Base-by-base conservation (phyloP, 2,888 invertebrate genomes). In the Apodemia mormo region DNA sequence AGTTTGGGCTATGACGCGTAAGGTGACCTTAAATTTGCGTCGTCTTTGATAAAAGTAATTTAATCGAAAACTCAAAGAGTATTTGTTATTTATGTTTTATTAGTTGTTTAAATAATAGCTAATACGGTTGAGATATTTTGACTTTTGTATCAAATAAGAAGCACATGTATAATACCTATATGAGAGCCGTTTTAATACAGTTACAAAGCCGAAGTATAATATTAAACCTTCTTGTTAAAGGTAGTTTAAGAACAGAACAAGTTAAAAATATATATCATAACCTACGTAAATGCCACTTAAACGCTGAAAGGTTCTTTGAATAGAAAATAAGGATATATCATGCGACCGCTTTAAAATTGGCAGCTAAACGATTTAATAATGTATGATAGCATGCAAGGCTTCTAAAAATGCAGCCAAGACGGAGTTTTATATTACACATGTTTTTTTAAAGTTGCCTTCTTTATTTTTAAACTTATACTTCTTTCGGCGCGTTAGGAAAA, bases 261-360 rank as follows among this genome's bases (percentile, higher is more conserved):
- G 58, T 58, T 58, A 12, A 30, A 58, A 58, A 30, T 58, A 58
- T 12, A 64, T 37, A 33, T 54, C 14, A 22, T 64, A 64, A 37
- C 64, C 61, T 8, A 37, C 33, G 64, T 64, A 64, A 64, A 64
- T 14, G 64, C n/a, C 64, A 64, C 64, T 33, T 64, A 64, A 33
- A 37, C 37, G 6, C 8, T 64, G 64, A 64, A 64, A 64, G 37
- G 64, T 37, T 37, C 64, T 64, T 64, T 64, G 33, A 33, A 64
- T 37, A 7, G 64, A 64, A 64, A 30, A 64, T 64, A 64, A 64
- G 37, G 33, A 64, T 37, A 64, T 37, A n/a, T 64, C 64, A 33
- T 64, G 64, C 64, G n/a, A 64, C 37, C 61, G 30, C 61, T 61
- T 61, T 14, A 7, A 14, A 61, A 61, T 33, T 33, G 61, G 30